Base-by-base conservation (phyloP, 2,888 invertebrate species). In the Monochamus alternatus region DNA sequence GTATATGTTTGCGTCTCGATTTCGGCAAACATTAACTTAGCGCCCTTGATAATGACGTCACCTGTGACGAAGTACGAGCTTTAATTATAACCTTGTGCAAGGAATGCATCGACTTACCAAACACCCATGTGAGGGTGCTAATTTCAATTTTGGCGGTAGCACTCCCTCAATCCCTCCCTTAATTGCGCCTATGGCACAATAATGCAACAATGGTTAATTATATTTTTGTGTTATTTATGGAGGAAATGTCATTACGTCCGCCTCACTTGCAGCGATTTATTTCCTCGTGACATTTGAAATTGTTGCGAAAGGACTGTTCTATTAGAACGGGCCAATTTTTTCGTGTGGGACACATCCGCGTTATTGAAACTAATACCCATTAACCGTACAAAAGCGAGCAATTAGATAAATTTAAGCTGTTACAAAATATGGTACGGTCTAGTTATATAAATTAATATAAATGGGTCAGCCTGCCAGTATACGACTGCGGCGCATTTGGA, bases 321-420 rank as follows among this genome's bases (percentile, higher is more conserved):
- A 64, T 32, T n/a, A 8, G 9, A 30, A 12, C 38, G 43, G 59
- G 8, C 55, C 43, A 58, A 59, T 59, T 68, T 68, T 30, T 47
- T 10, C 14, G 30, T 58, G 47, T 47, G 12, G 47, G 12, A 47
- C 8, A 47, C 3, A 47, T 47, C 47, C 12, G 47, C 12, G 47
- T 47, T 10, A 10, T 58, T 64, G 43, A 64, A 3, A 9, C 12
- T 68, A 67, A 67, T 51, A 59, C 43, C 7, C 47, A 47, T 62
- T 62, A 62, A 60, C 60, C 44, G 47, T 59, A 60, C 60, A 60
- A 60, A 69, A 65, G 47, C 47, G 32, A 38, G 44, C 69, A 69
- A 69, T 69, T 69, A 69, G 60, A 60, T n/a, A 62, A 69, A 69
- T 60, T 69, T 60, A 58, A 60, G 60, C 59, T 69, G 22, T 69